Evolutionary conservation across 2,888 invertebrate genomes (phyloP).

Genomic region (Papilio gigon): DNA sequence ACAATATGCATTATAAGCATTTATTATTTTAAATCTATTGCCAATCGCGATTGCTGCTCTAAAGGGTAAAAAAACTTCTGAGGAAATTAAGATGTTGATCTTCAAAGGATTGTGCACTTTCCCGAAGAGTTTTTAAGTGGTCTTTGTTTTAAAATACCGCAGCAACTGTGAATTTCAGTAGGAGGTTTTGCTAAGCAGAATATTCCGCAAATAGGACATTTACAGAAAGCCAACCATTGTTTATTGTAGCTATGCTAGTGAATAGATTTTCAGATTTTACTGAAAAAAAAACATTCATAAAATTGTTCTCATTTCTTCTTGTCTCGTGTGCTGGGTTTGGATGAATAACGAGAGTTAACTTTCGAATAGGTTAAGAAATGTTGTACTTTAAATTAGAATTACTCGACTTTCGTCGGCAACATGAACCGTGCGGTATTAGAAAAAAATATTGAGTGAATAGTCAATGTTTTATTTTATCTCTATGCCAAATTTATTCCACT

Average conservation of each 20-base stretch:
- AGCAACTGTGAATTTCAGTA: neutral
- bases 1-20: too few relatives aligned
- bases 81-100: conserved; percentile 5
- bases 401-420: neutral
- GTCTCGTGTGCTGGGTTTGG: neutral
- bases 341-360: neutral
- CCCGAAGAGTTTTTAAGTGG: neutral
- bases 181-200: conserved; percentile 8
- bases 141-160: conserved; percentile 7
- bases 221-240: neutral
- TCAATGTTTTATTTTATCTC: too few relatives aligned
- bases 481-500: too few relatives aligned
- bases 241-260: conserved; percentile 1
- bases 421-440: too few relatives aligned
- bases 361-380: neutral
- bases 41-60: neutral
- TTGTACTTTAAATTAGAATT: neutral
- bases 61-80: neutral
- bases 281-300: neutral
- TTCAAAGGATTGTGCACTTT: neutral
- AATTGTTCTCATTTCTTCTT: neutral
- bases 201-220: conserved; percentile 5
- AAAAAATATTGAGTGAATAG: too few relatives aligned
- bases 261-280: conserved; percentile 1
- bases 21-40: neutral